Evolutionary conservation across 2,888 invertebrate genomes (phyloP), one percentile per base, ranked within the genome.

Genomic region (Drosophila merina): DNA sequence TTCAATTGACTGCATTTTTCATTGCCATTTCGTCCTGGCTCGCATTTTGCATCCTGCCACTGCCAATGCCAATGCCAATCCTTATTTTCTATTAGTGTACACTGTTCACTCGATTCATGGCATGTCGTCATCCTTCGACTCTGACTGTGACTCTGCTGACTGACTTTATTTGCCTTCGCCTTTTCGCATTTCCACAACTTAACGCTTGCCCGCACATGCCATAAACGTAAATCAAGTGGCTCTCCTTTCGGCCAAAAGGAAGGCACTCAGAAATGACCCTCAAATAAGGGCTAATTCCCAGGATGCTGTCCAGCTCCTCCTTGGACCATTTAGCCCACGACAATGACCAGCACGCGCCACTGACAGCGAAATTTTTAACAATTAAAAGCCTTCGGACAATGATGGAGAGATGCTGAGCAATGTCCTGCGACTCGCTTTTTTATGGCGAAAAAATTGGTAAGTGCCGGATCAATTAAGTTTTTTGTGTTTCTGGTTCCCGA

Each of bases 1-100:
- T 77, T 85, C 80, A 86, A 83, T 83, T 82, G 82, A 76, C 71
- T 82, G 78, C 80, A 57, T 66, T 74, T 57, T 68, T 64, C 50
- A 36, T 42, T 55, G 55, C 50, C 26, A 6, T 12, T 36, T 36
- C 36, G 12, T n/a, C n/a, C 6, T 36, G 2, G 20, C 20, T 36
- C 36, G 36, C 36, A n/a, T 33, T 36, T n/a, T 10, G 33, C 33
- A n/a, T 36, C 9, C n/a, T n/a, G 28, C 44, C 56, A 47, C 44
- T 31, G 31, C 44, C 26, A 33, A 47, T 31, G 31, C 44, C 26
- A 33, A 48, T 33, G 33, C 40, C 28, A 36, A 48, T 30, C 30
- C 33, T 20, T 49, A 40, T 44, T 47, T 54, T 33, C 31, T 45
- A 55, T 45, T 56, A 63, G 31, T 48, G 48, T 33, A 49, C 40